These are phyloP conservation scores for Spatula versicolor DNA, from an alignment of 2,797 vertebrate species.

Conservation along the genomic window DNA sequence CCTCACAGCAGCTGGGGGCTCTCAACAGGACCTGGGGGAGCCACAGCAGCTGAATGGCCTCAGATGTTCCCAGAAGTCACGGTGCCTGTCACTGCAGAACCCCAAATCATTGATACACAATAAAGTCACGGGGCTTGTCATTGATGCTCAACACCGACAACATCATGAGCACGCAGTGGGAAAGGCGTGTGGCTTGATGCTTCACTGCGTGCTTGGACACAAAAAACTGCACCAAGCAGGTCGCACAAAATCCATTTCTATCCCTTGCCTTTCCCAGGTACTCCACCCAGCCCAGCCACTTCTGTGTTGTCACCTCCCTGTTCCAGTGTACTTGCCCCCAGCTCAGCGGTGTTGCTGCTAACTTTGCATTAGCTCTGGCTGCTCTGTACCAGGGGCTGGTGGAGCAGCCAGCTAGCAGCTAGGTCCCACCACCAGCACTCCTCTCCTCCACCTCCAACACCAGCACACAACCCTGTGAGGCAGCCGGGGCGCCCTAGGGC, in stretches of 20 bases:
- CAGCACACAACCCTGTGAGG: neutral
- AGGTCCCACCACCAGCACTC: too few species aligned
- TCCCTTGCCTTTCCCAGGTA: neutral
- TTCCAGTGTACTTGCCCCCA: neutral
- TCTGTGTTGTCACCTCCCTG: neutral
- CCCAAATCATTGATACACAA: neutral
- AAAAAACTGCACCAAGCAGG: neutral
- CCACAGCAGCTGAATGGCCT: neutral
- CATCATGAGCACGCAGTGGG: accelerated
- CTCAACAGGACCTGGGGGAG: neutral
- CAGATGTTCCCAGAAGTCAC: neutral
- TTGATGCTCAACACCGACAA: neutral
- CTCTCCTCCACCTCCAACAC: too few species aligned
- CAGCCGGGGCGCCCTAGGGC: neutral
- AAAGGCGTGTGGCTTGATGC: accelerated
- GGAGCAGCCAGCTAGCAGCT: too few species aligned
- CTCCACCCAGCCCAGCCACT: neutral
- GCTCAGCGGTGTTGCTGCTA: neutral
- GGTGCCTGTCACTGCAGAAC: neutral
- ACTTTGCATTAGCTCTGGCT: neutral
- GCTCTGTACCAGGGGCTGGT: neutral
- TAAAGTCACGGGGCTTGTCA: neutral
- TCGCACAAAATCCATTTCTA: neutral
- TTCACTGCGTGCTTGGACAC: neutral
- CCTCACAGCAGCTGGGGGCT: neutral